These are phyloP conservation scores for Brevimyrus niger DNA, from an alignment of 2,113 vertebrate species.

Conservation along the genomic window DNA sequence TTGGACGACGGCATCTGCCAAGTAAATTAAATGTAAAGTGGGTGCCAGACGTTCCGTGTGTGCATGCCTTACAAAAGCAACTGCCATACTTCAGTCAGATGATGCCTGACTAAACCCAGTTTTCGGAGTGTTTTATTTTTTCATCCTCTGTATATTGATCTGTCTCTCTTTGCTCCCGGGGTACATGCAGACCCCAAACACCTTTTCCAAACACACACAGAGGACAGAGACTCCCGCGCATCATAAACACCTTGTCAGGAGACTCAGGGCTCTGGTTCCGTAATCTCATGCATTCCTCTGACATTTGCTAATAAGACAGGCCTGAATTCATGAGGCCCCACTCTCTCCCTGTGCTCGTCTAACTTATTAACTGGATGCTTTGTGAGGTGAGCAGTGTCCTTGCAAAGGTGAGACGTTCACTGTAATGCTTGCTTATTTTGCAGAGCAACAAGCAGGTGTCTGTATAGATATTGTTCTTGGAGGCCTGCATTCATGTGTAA, in stretches of 20 bases:
- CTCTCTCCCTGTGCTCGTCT: not conserved
- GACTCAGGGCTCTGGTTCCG: not conserved
- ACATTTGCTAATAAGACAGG: constrained; percentile 4
- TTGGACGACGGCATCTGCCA: not conserved
- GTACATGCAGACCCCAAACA: not conserved
- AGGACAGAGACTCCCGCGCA: not conserved
- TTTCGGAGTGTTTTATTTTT: not conserved
- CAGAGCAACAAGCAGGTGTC: not conserved
- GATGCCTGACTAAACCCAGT: not conserved
- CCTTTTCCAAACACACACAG: not conserved
- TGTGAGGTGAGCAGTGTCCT: not conserved
- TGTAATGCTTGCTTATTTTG: not conserved
- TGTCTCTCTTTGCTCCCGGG: not conserved
- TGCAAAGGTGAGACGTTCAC: not conserved
- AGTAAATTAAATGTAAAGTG: not conserved
- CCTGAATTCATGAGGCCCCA: not conserved
- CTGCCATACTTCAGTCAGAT: not conserved
- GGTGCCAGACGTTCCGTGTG: not conserved
- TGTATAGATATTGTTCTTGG: not conserved
- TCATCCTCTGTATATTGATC: not conserved
- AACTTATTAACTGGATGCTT: not conserved
- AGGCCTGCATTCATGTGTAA: not conserved
- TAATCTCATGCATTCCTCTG: not conserved
- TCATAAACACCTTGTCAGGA: not conserved
- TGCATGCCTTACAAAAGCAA: not conserved